Evolutionary conservation across 2,888 invertebrate species (phyloP).

Genomic region (Nymphalis c-album): DNA sequence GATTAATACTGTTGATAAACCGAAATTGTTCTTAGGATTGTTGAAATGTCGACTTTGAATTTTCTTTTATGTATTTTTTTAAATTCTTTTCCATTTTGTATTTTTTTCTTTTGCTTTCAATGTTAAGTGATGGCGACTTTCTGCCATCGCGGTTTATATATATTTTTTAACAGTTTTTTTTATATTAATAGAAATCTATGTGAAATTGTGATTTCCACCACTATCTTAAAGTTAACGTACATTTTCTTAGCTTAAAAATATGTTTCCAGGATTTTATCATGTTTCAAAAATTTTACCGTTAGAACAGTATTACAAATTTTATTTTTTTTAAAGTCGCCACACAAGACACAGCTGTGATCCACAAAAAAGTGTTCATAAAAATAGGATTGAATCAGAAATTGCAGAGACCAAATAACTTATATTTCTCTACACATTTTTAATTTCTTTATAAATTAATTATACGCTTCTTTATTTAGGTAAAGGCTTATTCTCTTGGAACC

Average conservation of each 20-base stretch:
- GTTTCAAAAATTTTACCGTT: background rate
- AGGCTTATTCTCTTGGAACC: background rate
- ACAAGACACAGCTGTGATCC: conserved; percentile 32
- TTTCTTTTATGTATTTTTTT: background rate
- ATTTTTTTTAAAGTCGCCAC: conserved; percentile 13
- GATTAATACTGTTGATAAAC: conserved; percentile 34
- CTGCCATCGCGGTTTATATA: background rate
- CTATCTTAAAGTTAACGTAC: background rate
- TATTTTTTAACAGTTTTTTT: too few species aligned
- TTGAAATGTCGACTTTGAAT: conserved; percentile 24
- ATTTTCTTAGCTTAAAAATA: background rate
- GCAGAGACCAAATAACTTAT: conserved; percentile 9
- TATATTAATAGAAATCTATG: background rate
- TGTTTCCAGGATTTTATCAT: background rate
- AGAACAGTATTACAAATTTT: background rate
- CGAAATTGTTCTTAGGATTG: conserved; percentile 33
- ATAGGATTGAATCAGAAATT: conserved; percentile 16
- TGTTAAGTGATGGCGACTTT: background rate
- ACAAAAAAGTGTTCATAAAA: conserved; percentile 33
- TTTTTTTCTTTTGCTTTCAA: background rate
- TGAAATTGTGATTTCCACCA: background rate
- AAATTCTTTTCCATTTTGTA: conserved; percentile 5
- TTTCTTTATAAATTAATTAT: background rate
- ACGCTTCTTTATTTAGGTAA: background rate
- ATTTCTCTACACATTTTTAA: background rate